phyloP scores from a whole-genome alignment of 2,797 vertebrate genomes.

The Pterois miles region DNA sequence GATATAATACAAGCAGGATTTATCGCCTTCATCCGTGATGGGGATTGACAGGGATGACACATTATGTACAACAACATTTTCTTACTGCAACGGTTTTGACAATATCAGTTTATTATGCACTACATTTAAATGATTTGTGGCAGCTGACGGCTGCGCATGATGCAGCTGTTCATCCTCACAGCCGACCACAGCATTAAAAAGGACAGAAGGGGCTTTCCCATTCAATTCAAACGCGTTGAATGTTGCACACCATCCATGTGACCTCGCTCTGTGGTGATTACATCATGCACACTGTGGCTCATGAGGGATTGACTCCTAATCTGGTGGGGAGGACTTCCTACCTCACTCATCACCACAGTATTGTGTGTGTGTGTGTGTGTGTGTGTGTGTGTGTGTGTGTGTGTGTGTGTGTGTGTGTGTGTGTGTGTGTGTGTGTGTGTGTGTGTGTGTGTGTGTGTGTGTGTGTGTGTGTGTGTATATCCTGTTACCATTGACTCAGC shows the following conservation, averaged over 20 bases:
- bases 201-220: constrained; percentile 62
- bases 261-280: constrained; percentile 65
- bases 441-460: constrained; percentile 17
- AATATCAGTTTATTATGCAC: neutral
- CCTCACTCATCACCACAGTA: constrained; percentile 36
- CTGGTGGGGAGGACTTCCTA: constrained; percentile 65
- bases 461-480: constrained; percentile 10
- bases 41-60: neutral
- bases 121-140: constrained; percentile 37
- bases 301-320: constrained; percentile 71
- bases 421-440: constrained; percentile 2
- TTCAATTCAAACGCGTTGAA: constrained; percentile 28
- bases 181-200: constrained; percentile 44
- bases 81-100: neutral
- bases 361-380: constrained; percentile 1
- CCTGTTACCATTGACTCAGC: constrained; percentile 36
- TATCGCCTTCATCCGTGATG: neutral
- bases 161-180: constrained; percentile 62
- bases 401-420: constrained; percentile 14
- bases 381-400: constrained; percentile 23
- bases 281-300: constrained; percentile 69
- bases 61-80: neutral
- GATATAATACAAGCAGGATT: neutral
- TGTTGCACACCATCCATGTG: constrained; percentile 50
- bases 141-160: constrained; percentile 13